Base-by-base conservation (phyloP, 2,113 vertebrate genomes). In the Cranoglanis bouderius region DNA sequence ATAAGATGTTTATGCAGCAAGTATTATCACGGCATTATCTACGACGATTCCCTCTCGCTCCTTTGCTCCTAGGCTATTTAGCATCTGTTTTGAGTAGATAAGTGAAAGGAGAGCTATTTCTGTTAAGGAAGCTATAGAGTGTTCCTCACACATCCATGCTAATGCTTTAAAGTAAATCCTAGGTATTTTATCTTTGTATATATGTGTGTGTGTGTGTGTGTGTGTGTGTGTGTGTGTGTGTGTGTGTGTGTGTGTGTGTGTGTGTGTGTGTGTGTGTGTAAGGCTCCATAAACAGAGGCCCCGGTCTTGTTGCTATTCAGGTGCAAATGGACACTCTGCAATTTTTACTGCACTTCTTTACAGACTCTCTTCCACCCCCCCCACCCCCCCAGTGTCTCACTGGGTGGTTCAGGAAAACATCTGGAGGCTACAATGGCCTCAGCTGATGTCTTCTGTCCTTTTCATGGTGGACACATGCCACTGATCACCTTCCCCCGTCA, bases 381-480 rank as follows among this genome's bases (percentile, higher is more conserved):
- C 43, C 81, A 87, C 80, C 80, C 9, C 85, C 26, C n/a, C n/a
- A n/a, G n/a, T 26, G 26, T 87, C 88, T 89, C 85, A n/a, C 82
- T 91, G 88, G 83, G 83, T 88, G 86, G 88, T 85, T 88, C 89
- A 82, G 86, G 83, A 88, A 89, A 86, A 89, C 90, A 91, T 85
- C 86, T 91, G 88, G 78, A 88, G 77, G 82, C 40, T 84, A 89
- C 83, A 89, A 80, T 91, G 49, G 82, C 38, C 70, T 57, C 29
- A 2, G 74, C 32, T 29, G 35, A 84, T 85, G 85, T 57, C 86
- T 38, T 80, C 46, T 87, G 82, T 87, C 89, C 85, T 85, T 77
- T 84, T 84, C 82, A 87, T 49, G 63, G 70, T 84, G 43, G 38
- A 89, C 82, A 87, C 80, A 90, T 67, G 86, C 82, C 74, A 63